Conservation (phyloP, 2,113 vertebrate genomes). For the Haliaeetus leucogaster region DNA sequence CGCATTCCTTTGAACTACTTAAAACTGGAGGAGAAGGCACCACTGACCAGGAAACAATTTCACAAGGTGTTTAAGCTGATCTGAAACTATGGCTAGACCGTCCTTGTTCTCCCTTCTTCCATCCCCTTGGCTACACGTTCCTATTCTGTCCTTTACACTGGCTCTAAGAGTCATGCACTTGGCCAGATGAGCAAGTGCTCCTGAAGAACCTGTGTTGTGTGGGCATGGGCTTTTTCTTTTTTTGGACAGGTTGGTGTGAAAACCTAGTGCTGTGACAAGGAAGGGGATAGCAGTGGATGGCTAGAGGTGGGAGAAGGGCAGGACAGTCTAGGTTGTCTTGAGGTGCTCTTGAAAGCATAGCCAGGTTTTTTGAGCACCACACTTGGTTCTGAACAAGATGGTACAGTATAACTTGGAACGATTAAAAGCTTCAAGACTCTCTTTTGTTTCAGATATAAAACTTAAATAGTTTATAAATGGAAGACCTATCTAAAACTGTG, state of each 20-base stretch:
- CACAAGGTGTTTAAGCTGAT: neutral
- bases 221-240: neutral
- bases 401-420: neutral
- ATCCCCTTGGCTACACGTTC: rapidly evolving
- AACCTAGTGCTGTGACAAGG: neutral
- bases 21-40: neutral
- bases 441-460: neutral
- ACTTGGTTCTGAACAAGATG: neutral
- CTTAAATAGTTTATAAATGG: neutral
- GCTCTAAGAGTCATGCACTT: rapidly evolving
- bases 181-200: neutral
- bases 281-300: neutral
- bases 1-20: neutral
- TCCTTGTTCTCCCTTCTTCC: neutral
- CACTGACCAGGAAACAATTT: neutral
- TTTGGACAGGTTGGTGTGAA: neutral
- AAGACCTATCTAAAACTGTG: neutral
- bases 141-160: neutral
- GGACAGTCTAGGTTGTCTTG: neutral
- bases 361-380: neutral
- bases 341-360: neutral
- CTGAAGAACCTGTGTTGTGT: neutral
- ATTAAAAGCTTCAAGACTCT: neutral
- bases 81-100: neutral
- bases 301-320: neutral